These are phyloP conservation scores for Asteroscopus sphinx DNA, from an alignment of 2,888 invertebrate genomes.

Conservation along the genomic window DNA sequence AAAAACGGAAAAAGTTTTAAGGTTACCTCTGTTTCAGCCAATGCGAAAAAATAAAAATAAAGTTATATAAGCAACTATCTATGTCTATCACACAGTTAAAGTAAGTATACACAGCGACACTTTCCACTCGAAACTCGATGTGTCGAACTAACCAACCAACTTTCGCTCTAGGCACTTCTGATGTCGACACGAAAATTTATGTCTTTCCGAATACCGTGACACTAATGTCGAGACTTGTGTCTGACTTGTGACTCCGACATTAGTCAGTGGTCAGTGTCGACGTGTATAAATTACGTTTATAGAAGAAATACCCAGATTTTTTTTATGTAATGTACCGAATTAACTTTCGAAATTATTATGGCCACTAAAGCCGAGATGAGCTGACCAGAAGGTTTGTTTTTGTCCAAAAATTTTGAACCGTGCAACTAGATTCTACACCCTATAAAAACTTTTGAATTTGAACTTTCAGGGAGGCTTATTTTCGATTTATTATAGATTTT, in stretches of 20 bases:
- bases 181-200: no score
- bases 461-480: no score
- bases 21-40: slow-evolving; percentile 88
- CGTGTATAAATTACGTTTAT: no score
- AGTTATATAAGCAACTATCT: slow-evolving; percentile 66
- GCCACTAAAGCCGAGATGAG: slow-evolving; percentile 2
- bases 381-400: not conserved
- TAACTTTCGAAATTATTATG: not conserved
- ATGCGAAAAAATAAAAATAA: slow-evolving; percentile 78
- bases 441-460: no score
- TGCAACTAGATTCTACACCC: not conserved
- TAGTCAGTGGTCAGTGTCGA: no score
- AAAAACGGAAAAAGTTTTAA: slow-evolving; percentile 62
- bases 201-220: no score
- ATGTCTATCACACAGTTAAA: slow-evolving; percentile 30
- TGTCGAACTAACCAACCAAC: no score
- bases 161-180: no score
- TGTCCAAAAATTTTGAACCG: not conserved
- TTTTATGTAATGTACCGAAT: not conserved
- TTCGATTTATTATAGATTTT: not conserved
- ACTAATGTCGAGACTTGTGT: no score
- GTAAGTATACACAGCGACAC: slow-evolving; percentile 26
- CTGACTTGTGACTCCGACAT: no score
- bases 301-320: no score
- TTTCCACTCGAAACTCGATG: no score